Percentiles rank a stretch among this genome's conserved stretches.
Conservation (phyloP, 2,888 invertebrate species). For the Scaptodrosophila latifasciaeformis region DNA sequence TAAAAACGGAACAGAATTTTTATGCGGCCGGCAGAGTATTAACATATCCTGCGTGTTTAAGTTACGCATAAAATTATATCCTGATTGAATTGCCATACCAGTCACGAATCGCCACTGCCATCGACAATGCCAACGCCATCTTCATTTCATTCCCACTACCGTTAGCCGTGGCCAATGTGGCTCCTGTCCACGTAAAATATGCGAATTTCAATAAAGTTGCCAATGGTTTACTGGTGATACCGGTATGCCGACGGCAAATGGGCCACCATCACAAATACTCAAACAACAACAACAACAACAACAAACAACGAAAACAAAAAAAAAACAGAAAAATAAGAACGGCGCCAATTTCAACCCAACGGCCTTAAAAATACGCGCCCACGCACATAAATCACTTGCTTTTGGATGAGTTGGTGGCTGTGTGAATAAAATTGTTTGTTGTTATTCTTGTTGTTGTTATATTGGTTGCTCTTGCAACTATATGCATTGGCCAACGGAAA, state of each 20-base stretch:
- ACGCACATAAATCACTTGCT: conserved; percentile 66
- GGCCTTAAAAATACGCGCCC: conserved; percentile 66
- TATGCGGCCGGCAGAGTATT: conserved; percentile 46
- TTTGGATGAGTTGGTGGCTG: too few relatives aligned
- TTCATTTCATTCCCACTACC: conserved; percentile 13
- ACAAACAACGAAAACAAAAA: too few relatives aligned
- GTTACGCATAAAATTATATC: conserved; percentile 69
- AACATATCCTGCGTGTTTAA: conserved; percentile 69
- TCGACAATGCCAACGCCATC: not conserved
- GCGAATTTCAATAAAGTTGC: conserved; percentile 66
- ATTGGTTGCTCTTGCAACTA: conserved; percentile 32
- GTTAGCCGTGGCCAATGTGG: conserved; percentile 16
- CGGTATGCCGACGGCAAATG: not conserved
- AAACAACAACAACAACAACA: too few relatives aligned
- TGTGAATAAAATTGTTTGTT: too few relatives aligned
- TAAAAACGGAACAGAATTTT: not conserved
- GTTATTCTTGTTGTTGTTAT: too few relatives aligned
- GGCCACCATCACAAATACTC: too few relatives aligned
- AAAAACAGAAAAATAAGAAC: too few relatives aligned
- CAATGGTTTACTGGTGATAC: conserved; percentile 30
- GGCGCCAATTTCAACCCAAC: conserved; percentile 1
- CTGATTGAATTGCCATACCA: conserved; percentile 61
- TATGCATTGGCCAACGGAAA: conserved; percentile 50
- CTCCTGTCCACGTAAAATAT: conserved; percentile 56
- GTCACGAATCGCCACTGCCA: conserved; percentile 10